Percentiles rank a stretch among this genome's conserved stretches.
Evolutionary conservation across 2,797 vertebrate genomes (phyloP).

Genomic region (Paratrypauchen microcephalus): DNA sequence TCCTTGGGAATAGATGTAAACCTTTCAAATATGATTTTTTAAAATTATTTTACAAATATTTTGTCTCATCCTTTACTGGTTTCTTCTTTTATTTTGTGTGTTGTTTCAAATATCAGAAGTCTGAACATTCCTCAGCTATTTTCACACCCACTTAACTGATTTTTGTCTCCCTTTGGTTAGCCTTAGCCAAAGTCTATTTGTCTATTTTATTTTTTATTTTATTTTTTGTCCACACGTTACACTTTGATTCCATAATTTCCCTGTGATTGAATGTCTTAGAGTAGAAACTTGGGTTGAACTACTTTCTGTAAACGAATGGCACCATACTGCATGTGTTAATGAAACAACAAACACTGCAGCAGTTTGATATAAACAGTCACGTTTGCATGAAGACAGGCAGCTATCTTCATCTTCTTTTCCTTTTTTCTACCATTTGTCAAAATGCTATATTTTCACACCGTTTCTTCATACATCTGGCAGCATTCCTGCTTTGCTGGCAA

Average conservation of each 20-base stretch:
- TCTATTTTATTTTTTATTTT: conserved; percentile 21
- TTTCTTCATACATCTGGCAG: conserved; percentile 37
- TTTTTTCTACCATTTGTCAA: conserved; percentile 35
- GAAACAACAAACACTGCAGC: conserved; percentile 39
- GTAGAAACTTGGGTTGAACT: conserved; percentile 43
- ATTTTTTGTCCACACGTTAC: conserved; percentile 1
- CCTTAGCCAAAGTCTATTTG: conserved; percentile 21
- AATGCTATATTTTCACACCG: conserved; percentile 39
- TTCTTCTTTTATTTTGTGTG: conserved; percentile 40
- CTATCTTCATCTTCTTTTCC: conserved; percentile 14
- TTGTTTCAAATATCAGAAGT: conserved; percentile 54
- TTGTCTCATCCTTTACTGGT: conserved; percentile 52
- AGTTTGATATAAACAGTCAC: conserved; percentile 58
- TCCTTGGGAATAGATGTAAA: conserved; percentile 16
- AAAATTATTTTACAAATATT: conserved; percentile 63
- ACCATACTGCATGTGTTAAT: conserved; percentile 48
- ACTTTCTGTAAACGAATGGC: conserved; percentile 40
- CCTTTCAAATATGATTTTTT: conserved; percentile 13
- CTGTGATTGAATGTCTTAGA: conserved; percentile 57
- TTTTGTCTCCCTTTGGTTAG: conserved; percentile 41
- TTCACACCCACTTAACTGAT: conserved; percentile 5
- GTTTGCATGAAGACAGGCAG: conserved; percentile 66
- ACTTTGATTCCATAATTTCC: conserved; percentile 11
- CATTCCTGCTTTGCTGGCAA: conserved; percentile 54
- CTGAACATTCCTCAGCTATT: too few species aligned